phyloP scores from a whole-genome alignment of 2,113 vertebrate genomes.

The Labeo rohita region DNA sequence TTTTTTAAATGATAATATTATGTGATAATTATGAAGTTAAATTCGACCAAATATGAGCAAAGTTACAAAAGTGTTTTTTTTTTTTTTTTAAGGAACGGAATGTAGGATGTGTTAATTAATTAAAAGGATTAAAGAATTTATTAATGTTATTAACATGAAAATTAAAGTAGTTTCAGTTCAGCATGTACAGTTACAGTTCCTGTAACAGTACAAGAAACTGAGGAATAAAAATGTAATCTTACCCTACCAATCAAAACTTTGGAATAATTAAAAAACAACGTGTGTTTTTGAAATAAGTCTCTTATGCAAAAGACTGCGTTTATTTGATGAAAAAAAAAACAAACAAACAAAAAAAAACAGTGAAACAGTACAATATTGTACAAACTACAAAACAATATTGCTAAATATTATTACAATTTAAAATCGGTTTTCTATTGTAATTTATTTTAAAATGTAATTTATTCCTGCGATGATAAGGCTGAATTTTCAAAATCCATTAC shows the following conservation, averaged over 20 bases:
- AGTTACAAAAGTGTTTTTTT: neutral
- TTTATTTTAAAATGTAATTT: neutral
- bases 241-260: neutral
- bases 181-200: neutral
- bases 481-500: neutral
- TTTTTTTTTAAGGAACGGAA: neutral
- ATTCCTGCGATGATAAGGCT: neutral
- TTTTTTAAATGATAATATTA: neutral
- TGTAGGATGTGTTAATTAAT: neutral
- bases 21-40: neutral
- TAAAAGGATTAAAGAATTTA: neutral
- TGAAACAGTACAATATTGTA: neutral
- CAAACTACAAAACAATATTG: neutral
- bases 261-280: neutral
- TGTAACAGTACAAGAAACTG: neutral
- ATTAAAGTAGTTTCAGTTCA: neutral
- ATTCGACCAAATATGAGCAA: neutral
- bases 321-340: neutral
- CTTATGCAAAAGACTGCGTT: neutral
- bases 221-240: neutral
- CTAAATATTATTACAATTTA: neutral
- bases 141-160: neutral
- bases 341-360: no score
- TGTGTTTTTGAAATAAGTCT: neutral
- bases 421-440: neutral